Evolutionary conservation across 2,888 invertebrate genomes (phyloP).

Genomic region (Acronicta aceris): DNA sequence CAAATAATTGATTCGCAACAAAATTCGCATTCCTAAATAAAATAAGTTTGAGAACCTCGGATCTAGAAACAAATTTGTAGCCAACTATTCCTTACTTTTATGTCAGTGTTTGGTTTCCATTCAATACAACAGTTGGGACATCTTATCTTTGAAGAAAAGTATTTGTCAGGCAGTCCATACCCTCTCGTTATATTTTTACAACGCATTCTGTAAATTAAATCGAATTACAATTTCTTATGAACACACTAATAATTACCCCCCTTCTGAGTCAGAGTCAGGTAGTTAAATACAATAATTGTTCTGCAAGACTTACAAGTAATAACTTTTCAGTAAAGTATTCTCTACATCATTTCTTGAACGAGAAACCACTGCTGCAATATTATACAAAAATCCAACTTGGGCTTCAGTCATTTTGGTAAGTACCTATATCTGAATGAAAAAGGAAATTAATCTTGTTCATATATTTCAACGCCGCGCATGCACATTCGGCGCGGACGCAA

Average conservation of each 20-base stretch:
- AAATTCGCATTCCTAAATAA: too few relatives aligned
- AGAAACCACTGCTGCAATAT: conserved; percentile 67
- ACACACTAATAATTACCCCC: too few relatives aligned
- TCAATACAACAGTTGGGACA: conserved; percentile 78
- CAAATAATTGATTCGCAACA: too few relatives aligned
- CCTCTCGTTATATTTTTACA: conserved; percentile 74
- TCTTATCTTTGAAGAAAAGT: conserved; percentile 73
- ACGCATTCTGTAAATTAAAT: conserved; percentile 69
- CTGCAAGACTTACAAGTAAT: conserved; percentile 75
- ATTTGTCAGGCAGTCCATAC: conserved; percentile 73
- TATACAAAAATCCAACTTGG: conserved; percentile 73
- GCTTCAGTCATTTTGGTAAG: conserved; percentile 77
- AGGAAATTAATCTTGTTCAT: too few relatives aligned
- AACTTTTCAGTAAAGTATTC: conserved; percentile 72
- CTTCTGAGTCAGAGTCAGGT: too few relatives aligned
- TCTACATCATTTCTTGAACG: conserved; percentile 53
- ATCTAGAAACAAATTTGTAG: too few relatives aligned
- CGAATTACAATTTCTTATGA: neutral
- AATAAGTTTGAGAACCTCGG: too few relatives aligned
- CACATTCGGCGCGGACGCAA: too few relatives aligned
- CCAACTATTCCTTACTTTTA: conserved; percentile 63
- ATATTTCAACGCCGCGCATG: too few relatives aligned
- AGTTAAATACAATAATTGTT: too few relatives aligned
- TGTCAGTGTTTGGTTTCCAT: conserved; percentile 69
- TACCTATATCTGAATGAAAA: too few relatives aligned